Evolutionary conservation across 2,113 vertebrate species (phyloP).

Genomic region (Reinhardtius hippoglossoides): DNA sequence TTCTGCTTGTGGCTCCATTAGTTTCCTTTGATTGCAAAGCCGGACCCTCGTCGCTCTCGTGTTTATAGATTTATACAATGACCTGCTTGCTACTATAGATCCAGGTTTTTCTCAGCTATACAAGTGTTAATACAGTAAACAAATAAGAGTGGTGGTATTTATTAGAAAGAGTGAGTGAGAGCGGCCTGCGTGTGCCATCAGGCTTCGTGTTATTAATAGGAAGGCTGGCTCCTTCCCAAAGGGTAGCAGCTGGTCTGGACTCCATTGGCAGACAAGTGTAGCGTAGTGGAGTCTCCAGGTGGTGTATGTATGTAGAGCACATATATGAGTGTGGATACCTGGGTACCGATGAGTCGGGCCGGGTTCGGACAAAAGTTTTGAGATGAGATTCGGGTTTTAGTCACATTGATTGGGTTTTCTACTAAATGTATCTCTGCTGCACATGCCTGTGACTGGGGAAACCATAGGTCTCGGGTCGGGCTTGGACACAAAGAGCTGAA

Average conservation of each 20-base stretch:
- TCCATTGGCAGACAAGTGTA: conserved; percentile 32
- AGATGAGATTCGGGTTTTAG: no score
- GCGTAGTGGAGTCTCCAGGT: conserved; percentile 16
- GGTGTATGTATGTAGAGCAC: neutral
- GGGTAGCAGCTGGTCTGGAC: conserved; percentile 56
- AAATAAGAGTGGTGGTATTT: neutral
- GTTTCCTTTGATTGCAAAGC: neutral
- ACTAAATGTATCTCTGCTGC: no score
- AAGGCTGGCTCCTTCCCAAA: conserved; percentile 48
- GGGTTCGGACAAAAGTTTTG: no score
- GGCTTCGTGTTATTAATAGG: conserved; percentile 50
- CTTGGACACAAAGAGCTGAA: no score
- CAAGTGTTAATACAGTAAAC: neutral
- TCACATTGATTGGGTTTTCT: no score
- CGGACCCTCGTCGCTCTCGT: neutral
- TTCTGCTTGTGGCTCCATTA: neutral
- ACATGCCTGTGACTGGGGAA: no score
- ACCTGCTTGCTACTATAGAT: neutral
- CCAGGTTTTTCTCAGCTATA: neutral
- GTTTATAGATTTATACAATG: neutral
- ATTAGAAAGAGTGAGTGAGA: conserved; percentile 12
- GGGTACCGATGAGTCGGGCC: no score
- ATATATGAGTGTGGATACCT: neutral
- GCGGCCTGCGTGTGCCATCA: neutral
- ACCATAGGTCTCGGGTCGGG: no score